Evolutionary conservation across 2,113 vertebrate species (phyloP), one percentile per base, ranked within the genome.

Genomic region (Solea senegalensis): DNA sequence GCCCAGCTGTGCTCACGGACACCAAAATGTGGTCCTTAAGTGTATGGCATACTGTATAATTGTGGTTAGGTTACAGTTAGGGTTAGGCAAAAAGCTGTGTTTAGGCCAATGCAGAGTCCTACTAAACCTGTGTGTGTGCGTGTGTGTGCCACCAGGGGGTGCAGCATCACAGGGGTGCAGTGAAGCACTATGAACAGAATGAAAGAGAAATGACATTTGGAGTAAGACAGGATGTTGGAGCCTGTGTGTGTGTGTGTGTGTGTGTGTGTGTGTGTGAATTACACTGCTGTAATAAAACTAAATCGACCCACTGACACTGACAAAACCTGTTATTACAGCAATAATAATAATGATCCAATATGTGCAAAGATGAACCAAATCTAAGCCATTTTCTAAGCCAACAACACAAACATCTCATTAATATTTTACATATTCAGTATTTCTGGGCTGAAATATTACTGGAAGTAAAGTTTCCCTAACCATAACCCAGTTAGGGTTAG

Each of bases 131-230:
- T 53, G 55, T 74, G 45, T 58, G 55, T 69, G 41, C 21, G 26
- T 69, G 6, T 59, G 61, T 52, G 69, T 52, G 26, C 14, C 46
- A 5, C 60, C 9, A 14, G 56, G 64, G 43, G 64, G 12, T 68
- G 59, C 58, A 44, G 65, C 1, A 14, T 76, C 69, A 82, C 56
- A 76, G 65, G 62, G 59, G 69, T 82, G 62, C 72, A 79, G 68
- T 67, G 41, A 73, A 78, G 52, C 63, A 49, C n/a, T 27, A 57
- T 50, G 57, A 64, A 43, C 57, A 73, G 15, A 75, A 86, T 83
- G 66, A 88, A 88, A 85, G 74, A 67, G 46, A 53, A n/a, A 39
- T 86, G 78, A 85, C 87, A 87, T 89, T 86, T 85, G 55, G 53
- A 75, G 48, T 56, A 49, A 65, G 48, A 58, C 62, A 61, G 44